Percentiles rank a stretch among this genome's conserved stretches.
Conservation (phyloP, 2,113 vertebrate genomes). For the Brachypodius melanocephalos region DNA sequence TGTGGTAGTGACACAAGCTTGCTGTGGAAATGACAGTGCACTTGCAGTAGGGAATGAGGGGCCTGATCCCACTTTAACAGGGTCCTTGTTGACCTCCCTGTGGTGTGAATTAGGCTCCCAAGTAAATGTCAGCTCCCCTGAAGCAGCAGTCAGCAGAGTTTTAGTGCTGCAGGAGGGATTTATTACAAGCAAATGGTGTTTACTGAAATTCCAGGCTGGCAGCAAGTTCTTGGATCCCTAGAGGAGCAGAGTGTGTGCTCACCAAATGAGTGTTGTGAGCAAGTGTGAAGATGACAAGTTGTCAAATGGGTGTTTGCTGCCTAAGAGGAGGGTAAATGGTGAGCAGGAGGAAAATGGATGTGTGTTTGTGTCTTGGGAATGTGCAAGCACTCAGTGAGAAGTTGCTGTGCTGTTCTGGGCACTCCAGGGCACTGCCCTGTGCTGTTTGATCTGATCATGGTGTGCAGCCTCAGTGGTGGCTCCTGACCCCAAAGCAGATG, state of each 20-base stretch:
- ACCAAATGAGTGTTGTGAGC: background rate
- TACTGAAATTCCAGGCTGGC: background rate
- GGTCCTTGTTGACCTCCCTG: background rate
- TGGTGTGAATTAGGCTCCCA: background rate
- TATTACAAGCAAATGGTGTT: background rate
- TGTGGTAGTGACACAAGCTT: accelerated
- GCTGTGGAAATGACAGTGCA: background rate
- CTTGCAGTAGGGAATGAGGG: background rate
- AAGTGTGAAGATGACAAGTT: background rate
- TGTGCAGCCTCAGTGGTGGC: too few species aligned
- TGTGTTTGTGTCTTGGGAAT: background rate
- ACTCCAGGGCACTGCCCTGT: background rate
- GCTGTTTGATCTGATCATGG: background rate
- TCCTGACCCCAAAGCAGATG: background rate
- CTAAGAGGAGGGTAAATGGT: background rate
- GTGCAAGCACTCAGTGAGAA: background rate
- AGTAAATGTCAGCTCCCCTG: background rate
- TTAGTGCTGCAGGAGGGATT: background rate
- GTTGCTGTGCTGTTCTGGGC: accelerated
- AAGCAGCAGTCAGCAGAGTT: background rate
- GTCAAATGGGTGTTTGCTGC: background rate
- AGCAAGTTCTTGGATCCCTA: background rate
- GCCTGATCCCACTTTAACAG: background rate
- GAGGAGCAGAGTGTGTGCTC: background rate
- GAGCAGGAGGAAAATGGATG: background rate